phyloP scores from a whole-genome alignment of 2,888 invertebrate species.

The Thyatira batis region DNA sequence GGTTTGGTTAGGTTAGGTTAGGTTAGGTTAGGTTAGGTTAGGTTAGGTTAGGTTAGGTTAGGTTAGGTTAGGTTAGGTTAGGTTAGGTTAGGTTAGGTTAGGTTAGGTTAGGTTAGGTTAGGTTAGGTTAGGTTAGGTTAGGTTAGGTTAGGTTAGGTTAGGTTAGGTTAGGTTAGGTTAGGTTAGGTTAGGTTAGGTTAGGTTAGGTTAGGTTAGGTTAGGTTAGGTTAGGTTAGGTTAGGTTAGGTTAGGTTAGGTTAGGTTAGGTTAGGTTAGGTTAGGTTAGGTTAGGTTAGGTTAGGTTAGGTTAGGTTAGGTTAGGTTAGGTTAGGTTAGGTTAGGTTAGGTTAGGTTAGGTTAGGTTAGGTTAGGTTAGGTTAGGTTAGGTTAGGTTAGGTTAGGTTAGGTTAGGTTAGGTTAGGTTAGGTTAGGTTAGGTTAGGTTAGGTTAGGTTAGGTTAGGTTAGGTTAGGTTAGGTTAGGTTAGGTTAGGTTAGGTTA shows the following conservation, averaged over 20 bases:
- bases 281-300: constrained; percentile 20
- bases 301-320: constrained; percentile 18
- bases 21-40: constrained; percentile 17
- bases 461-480: constrained; percentile 16
- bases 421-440: constrained; percentile 21
- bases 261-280: constrained; percentile 19
- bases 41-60: constrained; percentile 14
- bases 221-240: constrained; percentile 22
- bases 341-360: constrained; percentile 18
- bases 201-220: constrained; percentile 19
- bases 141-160: constrained; percentile 23
- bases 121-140: constrained; percentile 19
- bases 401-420: constrained; percentile 18
- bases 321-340: constrained; percentile 20
- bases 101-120: constrained; percentile 22
- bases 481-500: constrained; percentile 19
- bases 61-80: constrained; percentile 18
- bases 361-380: constrained; percentile 18
- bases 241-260: constrained; percentile 21
- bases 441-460: constrained; percentile 18
- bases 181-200: constrained; percentile 20
- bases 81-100: constrained; percentile 21
- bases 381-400: constrained; percentile 17
- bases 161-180: constrained; percentile 22
- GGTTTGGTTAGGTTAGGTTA: constrained; percentile 16